Evolutionary conservation across 2,113 vertebrate species (phyloP), one percentile per base, ranked within the genome.

Genomic region (Boulengeromyrus knoepffleri): DNA sequence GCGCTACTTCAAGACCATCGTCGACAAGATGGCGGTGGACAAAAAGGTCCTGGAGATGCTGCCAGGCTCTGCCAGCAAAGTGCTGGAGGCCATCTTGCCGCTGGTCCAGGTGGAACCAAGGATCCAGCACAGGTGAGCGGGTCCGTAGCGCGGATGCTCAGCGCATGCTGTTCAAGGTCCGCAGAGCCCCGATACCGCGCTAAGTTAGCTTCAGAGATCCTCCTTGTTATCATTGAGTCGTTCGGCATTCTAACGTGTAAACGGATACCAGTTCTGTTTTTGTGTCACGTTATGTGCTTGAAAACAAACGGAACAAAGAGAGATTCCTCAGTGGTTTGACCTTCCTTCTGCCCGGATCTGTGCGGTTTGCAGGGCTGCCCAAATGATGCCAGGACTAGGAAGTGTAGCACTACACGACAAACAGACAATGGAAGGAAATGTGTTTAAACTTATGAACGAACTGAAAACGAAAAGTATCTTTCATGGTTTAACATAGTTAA

Each of bases 1-100:
- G 92, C 97, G 97, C 90, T 99, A 99, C 95, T 99, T 99, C 90
- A 99, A 99, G 96, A 99, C 98, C 49, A 99, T 99, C 70, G 98
- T 99, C 92, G 99, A 99, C 95, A 99, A 99, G 94, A 99, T 99
- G 98, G 97, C 97, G 0, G 96, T 99, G 80, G 99, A 99, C 92
- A 97, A 97, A 95, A 99, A 99, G 91, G 98, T 99, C 0, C 92
- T 99, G 87, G 98, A 99, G 94, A 99, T 99, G 99, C 97, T 99
- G 21, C 98, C 99, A 0, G 98, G 98, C 27, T 99, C 99, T 0
- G 99, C 99, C 90, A 99, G 97, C 93, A 99, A 98, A 93, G 97
- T 99, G 49, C 96, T 99, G 85, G 99, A 99, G 93, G 98, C 98
- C 92, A 97, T 99, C 92, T 93, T 99, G 77, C 98, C 98, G 8